Evolutionary conservation across 2,113 vertebrate species (phyloP).

Genomic region (Panurus biarmicus): DNA sequence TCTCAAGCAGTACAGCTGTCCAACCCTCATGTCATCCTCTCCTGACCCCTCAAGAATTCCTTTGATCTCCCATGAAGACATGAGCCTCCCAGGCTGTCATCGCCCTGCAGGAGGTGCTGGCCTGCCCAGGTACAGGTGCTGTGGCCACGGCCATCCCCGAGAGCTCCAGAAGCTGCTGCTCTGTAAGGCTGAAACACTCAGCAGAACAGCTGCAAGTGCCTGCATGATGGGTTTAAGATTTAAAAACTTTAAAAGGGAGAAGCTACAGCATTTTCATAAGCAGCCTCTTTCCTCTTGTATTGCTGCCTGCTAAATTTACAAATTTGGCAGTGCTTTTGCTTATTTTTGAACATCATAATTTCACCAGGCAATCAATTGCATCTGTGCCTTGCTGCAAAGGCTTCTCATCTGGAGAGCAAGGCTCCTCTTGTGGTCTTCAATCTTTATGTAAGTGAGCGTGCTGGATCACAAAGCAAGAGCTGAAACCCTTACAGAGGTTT

Average conservation of each 20-base stretch:
- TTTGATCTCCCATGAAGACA: conserved; percentile 21
- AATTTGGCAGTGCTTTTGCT: neutral
- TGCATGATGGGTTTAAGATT: neutral
- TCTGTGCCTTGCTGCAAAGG: neutral
- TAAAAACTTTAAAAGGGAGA: neutral
- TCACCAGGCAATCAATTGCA: neutral
- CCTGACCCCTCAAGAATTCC: conserved; percentile 17
- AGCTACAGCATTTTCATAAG: neutral
- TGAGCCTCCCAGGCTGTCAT: neutral
- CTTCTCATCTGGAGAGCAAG: neutral
- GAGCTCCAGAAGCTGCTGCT: neutral
- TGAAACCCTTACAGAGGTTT: neutral
- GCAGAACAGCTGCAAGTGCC: neutral
- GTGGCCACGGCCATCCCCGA: neutral
- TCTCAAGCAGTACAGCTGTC: neutral
- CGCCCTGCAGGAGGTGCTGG: neutral
- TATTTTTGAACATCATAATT: neutral
- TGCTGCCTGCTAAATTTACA: neutral
- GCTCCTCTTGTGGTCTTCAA: neutral
- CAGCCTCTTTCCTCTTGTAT: neutral
- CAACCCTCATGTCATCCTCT: neutral
- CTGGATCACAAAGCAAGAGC: conserved; percentile 2
- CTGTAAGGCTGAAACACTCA: neutral
- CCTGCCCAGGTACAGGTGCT: neutral
- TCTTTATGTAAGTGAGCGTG: neutral